Evolutionary conservation across 1,140 invertebrate genomes (phyloP), one percentile per base, ranked within the genome.

Genomic region (Diabrotica virgifera): DNA sequence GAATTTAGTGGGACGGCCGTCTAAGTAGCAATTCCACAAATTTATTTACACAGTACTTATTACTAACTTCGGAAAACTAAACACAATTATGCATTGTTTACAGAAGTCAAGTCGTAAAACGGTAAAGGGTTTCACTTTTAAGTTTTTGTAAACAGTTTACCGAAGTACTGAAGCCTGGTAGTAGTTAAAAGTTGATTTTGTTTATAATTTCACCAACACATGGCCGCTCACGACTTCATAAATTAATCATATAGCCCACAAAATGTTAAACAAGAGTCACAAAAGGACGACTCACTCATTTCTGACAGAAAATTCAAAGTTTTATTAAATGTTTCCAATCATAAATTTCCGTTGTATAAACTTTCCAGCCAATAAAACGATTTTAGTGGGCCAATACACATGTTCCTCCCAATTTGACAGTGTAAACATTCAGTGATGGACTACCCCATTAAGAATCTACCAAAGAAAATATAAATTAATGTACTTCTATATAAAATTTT

Each of bases 1-100:
- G 24, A 2, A 24, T 24, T 24, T 24, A 4, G 24, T 24, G 24
- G 24, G 24, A 24, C 24, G 24, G 4, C 24, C 24, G 24, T 24
- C 24, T 24, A 8, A 46, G 40, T 46, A 46, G 40, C 40, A 46
- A 46, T 46, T 46, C n/a, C 40, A 46, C 8, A 46, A 46, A 46
- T 46, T 46, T 46, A 46, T 46, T 46, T 46, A 46, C 40, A 13
- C n/a, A 24, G 55, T 57, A 57, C 55, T 57, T 57, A 57, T 57
- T 36, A 37, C 24, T 37, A 57, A 36, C 55, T 36, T 36, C 36
- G 14, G 36, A 66, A 66, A 66, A 52, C 40, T 66, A 66, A 66
- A 65, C 63, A 59, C 63, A 65, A 65, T 65, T 65, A 65, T 57
- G 57, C 58, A 59, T 55, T 65, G 63, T 65, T 65, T 65, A 65